Evolutionary conservation across 2,797 vertebrate species (phyloP).

Genomic region (Sebastes vulpes): DNA sequence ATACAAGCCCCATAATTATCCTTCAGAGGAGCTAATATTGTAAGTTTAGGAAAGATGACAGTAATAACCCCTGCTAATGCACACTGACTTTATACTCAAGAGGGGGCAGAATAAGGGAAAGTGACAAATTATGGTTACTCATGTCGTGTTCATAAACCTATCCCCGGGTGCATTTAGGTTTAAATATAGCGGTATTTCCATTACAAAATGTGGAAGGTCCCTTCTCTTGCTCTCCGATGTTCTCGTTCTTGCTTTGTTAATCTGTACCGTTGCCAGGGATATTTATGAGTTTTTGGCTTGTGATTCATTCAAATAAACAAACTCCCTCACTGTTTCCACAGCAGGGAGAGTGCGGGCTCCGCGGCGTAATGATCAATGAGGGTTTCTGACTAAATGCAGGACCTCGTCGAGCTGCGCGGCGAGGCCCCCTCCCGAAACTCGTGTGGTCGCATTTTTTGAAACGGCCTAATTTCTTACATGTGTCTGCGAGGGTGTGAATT

Average conservation of each 20-base stretch:
- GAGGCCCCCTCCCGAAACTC: slow-evolving; percentile 12
- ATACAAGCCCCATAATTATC: slow-evolving; percentile 52
- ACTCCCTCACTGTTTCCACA: slow-evolving; percentile 67
- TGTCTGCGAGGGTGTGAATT: slow-evolving; percentile 41
- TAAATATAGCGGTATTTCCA: slow-evolving; percentile 45
- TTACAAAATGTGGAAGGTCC: slow-evolving; percentile 28
- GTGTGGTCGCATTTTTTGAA: slow-evolving; percentile 32
- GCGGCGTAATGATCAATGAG: slow-evolving; percentile 50
- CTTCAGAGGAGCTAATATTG: slow-evolving; percentile 32
- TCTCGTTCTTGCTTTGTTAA: slow-evolving; percentile 41
- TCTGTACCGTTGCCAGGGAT: slow-evolving; percentile 44
- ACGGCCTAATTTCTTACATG: slow-evolving; percentile 46
- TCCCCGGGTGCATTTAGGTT: slow-evolving; percentile 6
- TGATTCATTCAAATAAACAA: slow-evolving; percentile 64
- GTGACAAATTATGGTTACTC: slow-evolving; percentile 10
- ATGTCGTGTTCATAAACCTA: slow-evolving; percentile 11
- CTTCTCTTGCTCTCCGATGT: neutral
- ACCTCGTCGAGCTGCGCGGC: slow-evolving; percentile 12
- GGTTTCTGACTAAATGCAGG: slow-evolving; percentile 33
- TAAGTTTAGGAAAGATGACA: slow-evolving; percentile 56
- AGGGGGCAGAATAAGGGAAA: slow-evolving; percentile 28
- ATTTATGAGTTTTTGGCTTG: slow-evolving; percentile 65
- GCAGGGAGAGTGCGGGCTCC: slow-evolving; percentile 50
- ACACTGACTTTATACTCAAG: neutral
- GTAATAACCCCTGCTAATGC: slow-evolving; percentile 57